Evolutionary conservation across 2,888 invertebrate genomes (phyloP).

Genomic region (Amphiduros pacificus): DNA sequence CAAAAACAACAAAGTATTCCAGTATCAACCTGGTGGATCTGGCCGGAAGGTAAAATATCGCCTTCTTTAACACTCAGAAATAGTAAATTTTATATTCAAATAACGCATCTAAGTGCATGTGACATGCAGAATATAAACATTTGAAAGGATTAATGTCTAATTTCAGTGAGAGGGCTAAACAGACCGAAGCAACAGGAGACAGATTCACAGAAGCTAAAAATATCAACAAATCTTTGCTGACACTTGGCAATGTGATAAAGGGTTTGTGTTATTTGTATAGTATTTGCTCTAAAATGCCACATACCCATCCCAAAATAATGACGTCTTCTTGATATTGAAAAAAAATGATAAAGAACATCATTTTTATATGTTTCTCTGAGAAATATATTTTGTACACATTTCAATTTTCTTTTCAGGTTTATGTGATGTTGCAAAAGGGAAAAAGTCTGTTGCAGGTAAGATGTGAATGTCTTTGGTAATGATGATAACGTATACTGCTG

Average conservation of each 20-base stretch:
- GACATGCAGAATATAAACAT: too few relatives aligned
- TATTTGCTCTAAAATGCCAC: not conserved
- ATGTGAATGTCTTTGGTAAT: too few relatives aligned
- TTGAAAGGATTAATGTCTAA: too few relatives aligned
- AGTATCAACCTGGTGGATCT: conserved; percentile 36
- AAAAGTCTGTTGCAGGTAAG: too few relatives aligned
- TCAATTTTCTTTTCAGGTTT: not conserved
- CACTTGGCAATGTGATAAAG: conserved; percentile 33
- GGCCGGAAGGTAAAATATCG: conserved; percentile 34
- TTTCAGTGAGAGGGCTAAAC: conserved; percentile 34
- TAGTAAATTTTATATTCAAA: too few relatives aligned
- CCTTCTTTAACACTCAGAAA: too few relatives aligned
- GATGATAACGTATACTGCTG: too few relatives aligned
- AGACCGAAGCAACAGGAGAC: conserved; percentile 35
- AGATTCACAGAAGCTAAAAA: conserved; percentile 35
- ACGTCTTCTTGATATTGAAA: not conserved
- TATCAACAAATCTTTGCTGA: conserved; percentile 35
- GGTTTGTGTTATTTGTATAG: conserved; percentile 29
- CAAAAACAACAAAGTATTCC: conserved; percentile 32
- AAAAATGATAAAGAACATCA: not conserved
- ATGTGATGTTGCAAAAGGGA: conserved; percentile 6
- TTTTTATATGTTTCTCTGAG: not conserved
- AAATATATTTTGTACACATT: not conserved
- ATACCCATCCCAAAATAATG: not conserved
- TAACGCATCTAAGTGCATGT: too few relatives aligned